phyloP scores from a whole-genome alignment of 2,797 vertebrate species.

The Macropodus opercularis region DNA sequence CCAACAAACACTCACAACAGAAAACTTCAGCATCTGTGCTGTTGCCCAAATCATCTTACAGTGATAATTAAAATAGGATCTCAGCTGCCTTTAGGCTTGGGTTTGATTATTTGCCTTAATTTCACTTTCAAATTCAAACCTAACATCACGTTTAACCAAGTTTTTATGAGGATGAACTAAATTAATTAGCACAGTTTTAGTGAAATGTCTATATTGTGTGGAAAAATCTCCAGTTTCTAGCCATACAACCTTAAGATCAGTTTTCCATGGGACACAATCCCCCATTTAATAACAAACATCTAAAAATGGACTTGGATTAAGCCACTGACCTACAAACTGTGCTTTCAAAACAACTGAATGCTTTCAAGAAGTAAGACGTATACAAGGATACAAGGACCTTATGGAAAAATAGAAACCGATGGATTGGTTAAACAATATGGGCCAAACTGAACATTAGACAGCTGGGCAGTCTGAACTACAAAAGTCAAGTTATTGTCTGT shows the following conservation, averaged over 20 bases:
- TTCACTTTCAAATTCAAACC: conserved; percentile 14
- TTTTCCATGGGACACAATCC: conserved; percentile 19
- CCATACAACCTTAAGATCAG: conserved; percentile 18
- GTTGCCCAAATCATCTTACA: conserved; percentile 36
- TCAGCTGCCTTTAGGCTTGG: conserved; percentile 66
- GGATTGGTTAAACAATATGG: conserved; percentile 40
- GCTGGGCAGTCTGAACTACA: conserved; percentile 60
- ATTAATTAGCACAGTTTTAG: conserved; percentile 27
- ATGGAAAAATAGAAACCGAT: conserved; percentile 53
- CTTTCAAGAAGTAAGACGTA: conserved; percentile 34
- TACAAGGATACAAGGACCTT: conserved; percentile 33
- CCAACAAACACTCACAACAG: conserved; percentile 16
- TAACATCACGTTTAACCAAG: conserved; percentile 50
- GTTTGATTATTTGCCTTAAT: conserved; percentile 24
- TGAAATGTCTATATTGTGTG: conserved; percentile 22
- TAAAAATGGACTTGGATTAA: conserved; percentile 33
- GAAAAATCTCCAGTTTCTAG: conserved; percentile 27
- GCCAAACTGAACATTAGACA: conserved; percentile 52
- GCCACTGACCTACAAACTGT: conserved; percentile 33
- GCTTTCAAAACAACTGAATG: conserved; percentile 16
- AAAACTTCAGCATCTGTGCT: conserved; percentile 22
- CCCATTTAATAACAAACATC: conserved; percentile 24
- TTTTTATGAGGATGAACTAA: conserved; percentile 6
- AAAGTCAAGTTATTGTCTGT: conserved; percentile 70
- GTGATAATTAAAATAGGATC: conserved; percentile 48